Evolutionary conservation across 2,113 vertebrate species (phyloP).

Genomic region (human): GRCh38 chr4:146356001-146356500

Average conservation of each 20-base stretch:
- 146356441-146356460: background rate
- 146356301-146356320: background rate
- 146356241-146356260: conserved; percentile 26
- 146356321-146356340: background rate
- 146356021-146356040: no score
- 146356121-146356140: background rate
- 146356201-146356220: conserved; percentile 31
- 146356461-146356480: background rate
- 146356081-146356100: background rate
- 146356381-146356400: background rate
- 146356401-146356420: background rate
- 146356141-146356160: background rate
- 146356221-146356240: conserved; percentile 30
- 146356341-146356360: background rate
- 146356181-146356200: conserved; percentile 21
- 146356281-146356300: background rate
- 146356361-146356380: background rate
- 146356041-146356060: no score
- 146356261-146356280: background rate
- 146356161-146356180: conserved; percentile 39
- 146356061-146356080: background rate
- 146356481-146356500: background rate
- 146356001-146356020: no score
- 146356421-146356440: background rate
- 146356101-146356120: background rate